Percentiles rank a stretch among this genome's conserved stretches.
Conservation (phyloP, 2,113 vertebrate genomes). For the Paracanthobrama guichenoti region DNA sequence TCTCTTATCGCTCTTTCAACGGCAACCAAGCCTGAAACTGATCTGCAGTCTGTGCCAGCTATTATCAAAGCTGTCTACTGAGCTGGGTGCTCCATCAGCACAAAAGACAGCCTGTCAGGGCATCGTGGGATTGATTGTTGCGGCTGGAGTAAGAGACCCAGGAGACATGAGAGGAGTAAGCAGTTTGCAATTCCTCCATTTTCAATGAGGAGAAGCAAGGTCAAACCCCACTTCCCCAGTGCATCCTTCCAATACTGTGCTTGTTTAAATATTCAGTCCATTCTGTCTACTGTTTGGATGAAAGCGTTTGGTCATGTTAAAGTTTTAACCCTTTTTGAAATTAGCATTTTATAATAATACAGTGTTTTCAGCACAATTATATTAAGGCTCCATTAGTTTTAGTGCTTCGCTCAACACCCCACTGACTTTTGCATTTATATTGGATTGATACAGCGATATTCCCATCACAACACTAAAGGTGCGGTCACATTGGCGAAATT, state of each 20-base stretch:
- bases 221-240: background rate
- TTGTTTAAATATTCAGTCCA: background rate
- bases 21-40: constrained; percentile 9
- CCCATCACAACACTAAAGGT: background rate
- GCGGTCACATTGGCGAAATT: background rate
- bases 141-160: constrained; percentile 1
- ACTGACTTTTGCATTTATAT: background rate
- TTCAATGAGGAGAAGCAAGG: background rate
- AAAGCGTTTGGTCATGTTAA: constrained; percentile 2
- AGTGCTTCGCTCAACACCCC: constrained; percentile 1
- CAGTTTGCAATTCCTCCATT: background rate
- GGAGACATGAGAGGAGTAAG: background rate
- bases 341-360: constrained; percentile 13
- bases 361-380: constrained; percentile 34
- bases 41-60: constrained; percentile 20
- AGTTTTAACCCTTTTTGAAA: background rate
- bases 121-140: constrained; percentile 24
- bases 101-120: constrained; percentile 8
- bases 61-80: background rate
- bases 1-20: background rate
- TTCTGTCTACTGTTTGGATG: background rate
- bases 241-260: background rate
- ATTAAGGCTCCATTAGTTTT: constrained; percentile 21
- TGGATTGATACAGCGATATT: background rate
- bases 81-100: constrained; percentile 20